phyloP scores from a whole-genome alignment of 2,888 invertebrate genomes.

The Drosophila mayaguana region DNA sequence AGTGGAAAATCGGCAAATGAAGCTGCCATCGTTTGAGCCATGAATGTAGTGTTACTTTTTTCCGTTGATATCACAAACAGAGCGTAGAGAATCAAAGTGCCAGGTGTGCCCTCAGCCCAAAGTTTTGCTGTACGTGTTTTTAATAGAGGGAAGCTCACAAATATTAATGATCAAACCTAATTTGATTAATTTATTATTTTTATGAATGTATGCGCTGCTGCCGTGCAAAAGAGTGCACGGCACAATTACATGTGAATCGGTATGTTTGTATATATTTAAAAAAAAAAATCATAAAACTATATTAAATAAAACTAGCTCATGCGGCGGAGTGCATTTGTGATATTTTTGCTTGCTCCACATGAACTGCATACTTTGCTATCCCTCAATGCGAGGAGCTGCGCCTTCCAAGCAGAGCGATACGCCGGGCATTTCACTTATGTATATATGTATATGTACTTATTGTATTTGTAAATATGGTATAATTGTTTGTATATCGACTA shows the following conservation, averaged over 20 bases:
- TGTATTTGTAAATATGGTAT: conserved; percentile 45
- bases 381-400: neutral
- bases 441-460: conserved; percentile 13
- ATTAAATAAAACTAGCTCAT: conserved; percentile 22
- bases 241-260: conserved; percentile 36
- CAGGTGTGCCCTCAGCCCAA: too few species aligned
- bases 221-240: conserved; percentile 61
- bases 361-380: neutral
- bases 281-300: conserved; percentile 7
- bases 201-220: conserved; percentile 28
- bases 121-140: too few species aligned
- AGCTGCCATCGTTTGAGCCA: too few species aligned
- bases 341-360: neutral
- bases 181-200: conserved; percentile 35
- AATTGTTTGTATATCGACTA: conserved; percentile 41
- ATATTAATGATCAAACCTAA: conserved; percentile 16
- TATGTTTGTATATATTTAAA: conserved; percentile 25
- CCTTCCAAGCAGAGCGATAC: neutral
- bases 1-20: too few species aligned
- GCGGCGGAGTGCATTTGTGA: neutral
- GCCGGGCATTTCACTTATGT: conserved; percentile 17
- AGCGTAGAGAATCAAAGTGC: too few species aligned
- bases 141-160: too few species aligned
- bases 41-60: too few species aligned
- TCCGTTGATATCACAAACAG: too few species aligned